Evolutionary conservation across 2,888 invertebrate genomes (phyloP), one percentile per base, ranked within the genome.

Genomic region (Chrysotoxum bicinctum): DNA sequence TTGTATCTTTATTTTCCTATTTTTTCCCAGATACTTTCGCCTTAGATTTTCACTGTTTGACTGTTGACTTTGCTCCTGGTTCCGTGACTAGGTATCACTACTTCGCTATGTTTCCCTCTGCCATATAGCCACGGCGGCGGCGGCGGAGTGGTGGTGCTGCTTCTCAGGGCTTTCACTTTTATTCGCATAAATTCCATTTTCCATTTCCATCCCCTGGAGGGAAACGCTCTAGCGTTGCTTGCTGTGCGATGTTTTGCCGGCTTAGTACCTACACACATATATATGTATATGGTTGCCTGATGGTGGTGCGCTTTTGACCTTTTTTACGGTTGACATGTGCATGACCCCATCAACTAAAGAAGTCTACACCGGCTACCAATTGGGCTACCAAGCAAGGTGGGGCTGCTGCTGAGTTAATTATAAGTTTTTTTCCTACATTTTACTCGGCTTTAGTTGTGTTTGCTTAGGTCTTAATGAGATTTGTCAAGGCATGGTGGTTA

Each of bases 321-420:
- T 77, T 81, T 85, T 83, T 64, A 85, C 73, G 81, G 68, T 85
- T 85, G 85, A 85, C 85, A 85, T 85, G 85, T 85, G 85, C 85
- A 85, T 76, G 76, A 73, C 76, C 85, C 76, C 64, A 85, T 85
- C 85, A 77, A 76, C 62, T 73, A 73, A 85, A 85, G 85, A 69
- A 68, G 73, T 72, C 75, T 75, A 66, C 26, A 48, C 16, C 54
- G 16, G 56, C 30, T 48, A 60, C 35, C 64, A 40, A 50, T 35
- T 50, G 30, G 50, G 16, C 45, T 64, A 3, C 43, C 45, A 9
- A 12, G 9, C 14, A 21, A 69, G 73, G 48, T 60, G 72, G 60
- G 52, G 16, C 50, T 68, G 1, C 19, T 30, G 19, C 19, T 64
- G 83, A 84, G 58, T 75, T 81, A 56, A 81, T 74, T 79, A 60